Evolutionary conservation across 53 echinoderm and acorn worm genomes (phyloP).

Genomic region (Pentamera pediparva): DNA sequence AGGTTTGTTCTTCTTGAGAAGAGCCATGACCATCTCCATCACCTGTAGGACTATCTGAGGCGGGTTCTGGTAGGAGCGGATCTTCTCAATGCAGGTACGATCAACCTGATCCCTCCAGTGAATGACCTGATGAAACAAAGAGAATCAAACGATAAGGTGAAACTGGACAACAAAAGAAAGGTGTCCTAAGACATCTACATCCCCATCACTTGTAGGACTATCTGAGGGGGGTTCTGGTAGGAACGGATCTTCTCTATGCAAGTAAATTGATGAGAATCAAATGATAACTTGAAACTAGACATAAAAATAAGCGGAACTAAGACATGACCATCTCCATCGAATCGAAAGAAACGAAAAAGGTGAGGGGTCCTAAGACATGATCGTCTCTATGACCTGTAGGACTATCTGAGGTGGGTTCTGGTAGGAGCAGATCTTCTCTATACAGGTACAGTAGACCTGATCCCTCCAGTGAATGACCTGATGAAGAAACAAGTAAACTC

Average conservation of each 20-base stretch:
- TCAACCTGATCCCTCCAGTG: slow-evolving; percentile 86
- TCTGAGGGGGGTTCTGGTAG: slow-evolving; percentile 86
- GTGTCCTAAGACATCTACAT: slow-evolving; percentile 84
- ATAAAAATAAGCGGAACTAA: too few species aligned
- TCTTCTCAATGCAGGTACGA: slow-evolving; percentile 77
- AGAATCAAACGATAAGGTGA: too few species aligned
- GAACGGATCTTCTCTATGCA: slow-evolving; percentile 81
- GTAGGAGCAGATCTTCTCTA: slow-evolving; percentile 69
- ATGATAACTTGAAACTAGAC: too few species aligned
- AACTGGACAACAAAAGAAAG: too few species aligned
- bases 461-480: slow-evolving; percentile 78
- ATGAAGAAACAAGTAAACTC: too few species aligned
- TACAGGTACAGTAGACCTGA: slow-evolving; percentile 80
- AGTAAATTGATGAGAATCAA: too few species aligned
- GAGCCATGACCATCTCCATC: slow-evolving; percentile 94
- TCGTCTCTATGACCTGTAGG: slow-evolving; percentile 87
- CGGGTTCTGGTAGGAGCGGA: slow-evolving; percentile 83
- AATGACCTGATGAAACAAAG: too few species aligned
- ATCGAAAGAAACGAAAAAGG: too few species aligned
- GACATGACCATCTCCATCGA: too few species aligned
- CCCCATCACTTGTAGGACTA: slow-evolving; percentile 89
- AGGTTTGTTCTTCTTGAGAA: slow-evolving; percentile 70
- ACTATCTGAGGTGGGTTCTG: slow-evolving; percentile 87
- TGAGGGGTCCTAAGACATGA: too few species aligned
- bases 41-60: slow-evolving; percentile 86